A percentile compares a stretch with the other conserved stretches of the same genome.
These are phyloP conservation scores for Crocuta crocuta DNA, from an alignment of 2,113 vertebrate species.

Conservation along the genomic window DNA sequence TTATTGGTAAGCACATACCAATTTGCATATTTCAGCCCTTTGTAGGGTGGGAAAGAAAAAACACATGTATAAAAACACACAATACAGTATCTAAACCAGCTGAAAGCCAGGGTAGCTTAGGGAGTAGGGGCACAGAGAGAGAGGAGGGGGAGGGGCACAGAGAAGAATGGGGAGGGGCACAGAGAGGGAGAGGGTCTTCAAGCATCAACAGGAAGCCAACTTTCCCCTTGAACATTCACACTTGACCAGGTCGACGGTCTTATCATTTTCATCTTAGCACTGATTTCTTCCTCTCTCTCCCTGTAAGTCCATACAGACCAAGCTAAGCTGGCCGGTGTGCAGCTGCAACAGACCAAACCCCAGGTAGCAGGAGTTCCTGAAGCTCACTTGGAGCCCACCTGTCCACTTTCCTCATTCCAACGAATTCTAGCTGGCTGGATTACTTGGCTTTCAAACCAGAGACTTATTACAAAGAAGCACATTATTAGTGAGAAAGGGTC, in stretches of 20 bases:
- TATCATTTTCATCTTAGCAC: neutral
- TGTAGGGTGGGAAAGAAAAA: neutral
- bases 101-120: neutral
- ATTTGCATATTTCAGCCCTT: neutral
- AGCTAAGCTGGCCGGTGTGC: neutral
- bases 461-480: neutral
- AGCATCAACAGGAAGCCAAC: fast-evolving
- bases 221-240: neutral
- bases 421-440: neutral
- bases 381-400: neutral
- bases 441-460: neutral
- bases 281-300: neutral
- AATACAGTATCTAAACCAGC: neutral
- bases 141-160: neutral
- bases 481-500: neutral
- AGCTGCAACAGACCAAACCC: fast-evolving
- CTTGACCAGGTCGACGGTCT: neutral
- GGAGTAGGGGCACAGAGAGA: neutral
- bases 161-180: neutral
- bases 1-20: no score
- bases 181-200: neutral
- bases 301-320: neutral
- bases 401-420: neutral
- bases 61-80: neutral
- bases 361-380: neutral